These are phyloP conservation scores for Eupithecia inturbata DNA, from an alignment of 2,888 invertebrate species.

Conservation along the genomic window DNA sequence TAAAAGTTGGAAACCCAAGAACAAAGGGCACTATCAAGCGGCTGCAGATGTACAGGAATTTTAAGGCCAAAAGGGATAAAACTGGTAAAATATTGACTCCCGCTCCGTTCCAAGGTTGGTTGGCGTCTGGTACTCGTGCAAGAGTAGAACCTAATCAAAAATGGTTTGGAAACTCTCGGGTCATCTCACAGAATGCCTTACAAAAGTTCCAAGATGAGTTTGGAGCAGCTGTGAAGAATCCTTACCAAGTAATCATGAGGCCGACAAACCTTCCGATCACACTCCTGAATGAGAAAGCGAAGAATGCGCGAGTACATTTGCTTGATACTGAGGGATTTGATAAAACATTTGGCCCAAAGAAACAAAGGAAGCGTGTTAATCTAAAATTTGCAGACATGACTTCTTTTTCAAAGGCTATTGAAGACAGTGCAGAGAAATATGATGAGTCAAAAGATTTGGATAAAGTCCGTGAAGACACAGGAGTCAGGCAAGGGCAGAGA, in stretches of 20 bases:
- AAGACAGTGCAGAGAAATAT: conserved; percentile 90
- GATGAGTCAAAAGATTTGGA: conserved; percentile 93
- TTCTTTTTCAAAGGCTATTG: conserved; percentile 89
- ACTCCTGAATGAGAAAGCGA: conserved; percentile 95
- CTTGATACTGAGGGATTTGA: conserved; percentile 98
- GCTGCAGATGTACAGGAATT: conserved; percentile 99
- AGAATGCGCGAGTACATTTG: conserved; percentile 96
- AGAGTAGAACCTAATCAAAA: conserved; percentile 98
- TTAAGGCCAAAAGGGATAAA: conserved; percentile 96
- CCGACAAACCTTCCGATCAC: conserved; percentile 97
- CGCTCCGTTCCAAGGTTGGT: conserved; percentile 97
- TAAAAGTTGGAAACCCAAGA: conserved; percentile 93
- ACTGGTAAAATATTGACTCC: conserved; percentile 95
- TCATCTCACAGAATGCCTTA: conserved; percentile 95
- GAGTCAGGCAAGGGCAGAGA: conserved; percentile 90
- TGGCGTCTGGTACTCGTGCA: conserved; percentile 94
- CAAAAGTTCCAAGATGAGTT: conserved; percentile 97
- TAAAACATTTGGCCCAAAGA: conserved; percentile 97
- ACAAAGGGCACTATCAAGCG: conserved; percentile 97
- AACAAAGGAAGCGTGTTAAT: conserved; percentile 95
- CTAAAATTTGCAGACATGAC: conserved; percentile 89
- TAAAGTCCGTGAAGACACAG: conserved; percentile 91
- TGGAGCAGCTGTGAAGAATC: conserved; percentile 96
- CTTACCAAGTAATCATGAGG: conserved; percentile 98
- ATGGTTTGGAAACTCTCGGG: conserved; percentile 99